Base-by-base conservation (phyloP, 1,140 invertebrate species). In the Lepidurus arcticus region DNA sequence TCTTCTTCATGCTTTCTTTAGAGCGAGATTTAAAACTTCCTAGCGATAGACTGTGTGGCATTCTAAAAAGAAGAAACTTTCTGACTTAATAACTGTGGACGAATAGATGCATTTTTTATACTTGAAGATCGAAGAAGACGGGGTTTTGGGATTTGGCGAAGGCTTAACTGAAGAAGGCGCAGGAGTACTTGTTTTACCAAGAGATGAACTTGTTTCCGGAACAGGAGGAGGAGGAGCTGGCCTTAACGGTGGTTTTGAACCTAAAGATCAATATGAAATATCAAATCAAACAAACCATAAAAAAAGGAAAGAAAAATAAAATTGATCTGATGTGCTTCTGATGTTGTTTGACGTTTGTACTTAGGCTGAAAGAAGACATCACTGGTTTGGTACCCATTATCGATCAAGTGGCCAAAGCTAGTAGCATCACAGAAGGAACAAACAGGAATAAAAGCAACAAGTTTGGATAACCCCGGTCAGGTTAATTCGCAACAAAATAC, bases 1-100 rank as follows among this genome's bases (percentile, higher is more conserved):
- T 78, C 73, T 78, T 78, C 74, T 74, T 78, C 53, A 65, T n/a
- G 13, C 53, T 65, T 65, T 65, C 53, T 16, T 65, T 65, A 6
- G 53, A 65, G 16, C 21, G 53, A 65, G 53, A 65, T 16, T 65
- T 65, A 65, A 65, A 65, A 65, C 53, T 13, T 65, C 53, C 53
- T 21, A 65, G 21, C 1, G 53, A 65, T 5, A 65, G 53, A 16
- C 53, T 65, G 1, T 65, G 53, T 16, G 53, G 53, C 53, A 65
- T 65, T 65, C 53, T 65, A 65, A 65, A 21, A 65, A 0, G 8
- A 65, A 65, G 0, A 13, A n/a, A 16, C 16, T 16, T 65, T n/a
- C 13, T n/a, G 21, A n/a, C 21, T 65, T n/a, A 16, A 65, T 65
- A 0, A 13, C 0, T 47, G 7, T 65, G 53, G 4, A 65, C 3